A percentile compares a stretch with the other conserved stretches of the same genome.
phyloP scores from a whole-genome alignment of 2,797 vertebrate species.

The Cryptoblepharus egeriae region DNA sequence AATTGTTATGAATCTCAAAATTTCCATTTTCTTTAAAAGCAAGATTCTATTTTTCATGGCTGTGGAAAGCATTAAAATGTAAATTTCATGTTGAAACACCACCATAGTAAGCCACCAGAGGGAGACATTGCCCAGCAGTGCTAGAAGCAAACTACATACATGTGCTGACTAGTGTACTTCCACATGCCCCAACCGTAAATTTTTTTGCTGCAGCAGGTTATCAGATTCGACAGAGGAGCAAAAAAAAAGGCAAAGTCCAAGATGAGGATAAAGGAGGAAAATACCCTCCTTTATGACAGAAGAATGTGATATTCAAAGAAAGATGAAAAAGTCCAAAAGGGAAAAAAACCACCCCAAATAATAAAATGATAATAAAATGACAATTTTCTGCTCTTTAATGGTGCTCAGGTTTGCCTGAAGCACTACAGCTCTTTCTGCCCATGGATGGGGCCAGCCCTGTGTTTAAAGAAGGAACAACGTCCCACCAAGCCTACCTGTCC shows the following conservation, averaged over 20 bases:
- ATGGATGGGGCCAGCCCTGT: background rate
- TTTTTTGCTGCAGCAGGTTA: background rate
- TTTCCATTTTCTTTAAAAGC: background rate
- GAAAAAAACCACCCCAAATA: too few relatives aligned
- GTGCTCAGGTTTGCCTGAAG: background rate
- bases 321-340: background rate
- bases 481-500: background rate
- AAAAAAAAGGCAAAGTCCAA: background rate
- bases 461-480: background rate
- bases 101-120: conserved; percentile 11
- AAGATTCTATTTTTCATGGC: background rate
- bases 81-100: background rate
- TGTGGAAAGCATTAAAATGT: background rate
- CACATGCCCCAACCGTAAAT: background rate
- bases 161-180: too few relatives aligned
- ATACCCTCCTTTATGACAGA: background rate
- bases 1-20: background rate
- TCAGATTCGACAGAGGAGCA: background rate
- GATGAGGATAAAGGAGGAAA: too few relatives aligned
- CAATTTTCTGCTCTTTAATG: background rate
- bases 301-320: background rate
- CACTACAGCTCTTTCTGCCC: background rate
- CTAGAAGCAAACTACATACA: background rate
- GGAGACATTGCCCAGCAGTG: background rate
- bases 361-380: background rate